Base-by-base conservation (phyloP, 2,113 vertebrate genomes). In the Proteles cristata region DNA sequence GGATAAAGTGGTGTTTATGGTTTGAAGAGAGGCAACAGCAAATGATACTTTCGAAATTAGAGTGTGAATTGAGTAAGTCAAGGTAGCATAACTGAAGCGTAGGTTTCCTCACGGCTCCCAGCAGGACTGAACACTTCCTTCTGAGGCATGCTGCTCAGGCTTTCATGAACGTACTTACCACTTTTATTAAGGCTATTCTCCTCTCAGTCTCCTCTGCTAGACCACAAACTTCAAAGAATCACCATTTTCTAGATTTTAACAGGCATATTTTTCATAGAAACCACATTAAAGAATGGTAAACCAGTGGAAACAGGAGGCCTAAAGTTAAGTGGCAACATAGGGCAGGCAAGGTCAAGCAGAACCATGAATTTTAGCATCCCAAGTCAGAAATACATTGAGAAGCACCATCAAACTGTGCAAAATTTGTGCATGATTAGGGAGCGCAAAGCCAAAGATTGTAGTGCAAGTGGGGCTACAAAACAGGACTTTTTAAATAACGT, bases 361-460 rank as follows among this genome's bases (percentile, higher is more conserved):
- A 55, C 7, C 33, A 69, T 69, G 31, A 85, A 65, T 65, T 53
- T 58, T 28, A 48, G 45, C 1, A 73, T 33, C 8, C 1, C 25
- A 48, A 55, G 28, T 88, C 25, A 31, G 15, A 50, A 61, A 35
- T 21, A 9, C 28, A 1, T 58, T 33, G 6, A 63, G 35, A 86
- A 7, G 0, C 7, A 3, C 4, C 14, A 65, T 23, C 2, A 5
- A 50, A 33, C 11, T 31, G 0, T 48, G 19, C 0, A 73, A 5
- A 55, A 4, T 21, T 39, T 25, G 63, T 10, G 2, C 9, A 5
- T 66, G 33, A 50, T 26, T 23, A 28, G 16, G 14, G 19, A 74
- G 31, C 25, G 55, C 1, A 43, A n/a, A 82, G 4, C 10, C 16
- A 48, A 35, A 79, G 25, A 81, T 35, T 4, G n/a, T 84, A 66